phyloP scores from a whole-genome alignment of 2,113 vertebrate species.

The Carettochelys insculpta region DNA sequence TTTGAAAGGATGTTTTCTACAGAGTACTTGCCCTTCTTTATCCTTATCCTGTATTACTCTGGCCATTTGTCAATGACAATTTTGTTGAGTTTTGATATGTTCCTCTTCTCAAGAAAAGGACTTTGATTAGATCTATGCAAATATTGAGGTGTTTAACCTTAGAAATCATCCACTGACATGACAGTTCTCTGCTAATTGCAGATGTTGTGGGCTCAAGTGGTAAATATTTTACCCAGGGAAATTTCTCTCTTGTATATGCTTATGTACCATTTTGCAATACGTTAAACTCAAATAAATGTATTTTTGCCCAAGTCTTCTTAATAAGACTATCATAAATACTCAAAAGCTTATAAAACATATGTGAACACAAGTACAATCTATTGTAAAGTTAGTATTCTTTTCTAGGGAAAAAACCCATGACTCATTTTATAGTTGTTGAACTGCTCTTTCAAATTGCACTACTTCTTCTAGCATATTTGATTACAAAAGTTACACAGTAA shows the following conservation, averaged over 20 bases:
- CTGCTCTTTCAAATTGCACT: neutral
- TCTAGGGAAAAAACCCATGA: neutral
- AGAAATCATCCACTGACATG: slow-evolving; percentile 60
- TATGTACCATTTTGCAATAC: slow-evolving; percentile 5
- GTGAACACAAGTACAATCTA: neutral
- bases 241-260: slow-evolving; percentile 7
- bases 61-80: slow-evolving; percentile 62
- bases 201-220: slow-evolving; percentile 51
- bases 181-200: slow-evolving; percentile 72
- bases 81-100: slow-evolving; percentile 47
- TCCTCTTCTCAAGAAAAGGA: slow-evolving; percentile 30
- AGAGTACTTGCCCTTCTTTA: slow-evolving; percentile 49
- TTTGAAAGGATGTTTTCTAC: neutral
- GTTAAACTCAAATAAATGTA: slow-evolving; percentile 17
- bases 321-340: neutral
- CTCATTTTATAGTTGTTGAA: neutral
- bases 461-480: slow-evolving; percentile 12
- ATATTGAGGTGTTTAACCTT: slow-evolving; percentile 42
- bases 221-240: slow-evolving; percentile 36
- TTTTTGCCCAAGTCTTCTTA: slow-evolving; percentile 27
- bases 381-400: neutral
- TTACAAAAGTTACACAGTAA: neutral
- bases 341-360: neutral
- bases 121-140: slow-evolving; percentile 61
- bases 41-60: slow-evolving; percentile 30